Evolutionary conservation across 2,113 vertebrate genomes (phyloP).

Genomic region (Phycodurus eques): DNA sequence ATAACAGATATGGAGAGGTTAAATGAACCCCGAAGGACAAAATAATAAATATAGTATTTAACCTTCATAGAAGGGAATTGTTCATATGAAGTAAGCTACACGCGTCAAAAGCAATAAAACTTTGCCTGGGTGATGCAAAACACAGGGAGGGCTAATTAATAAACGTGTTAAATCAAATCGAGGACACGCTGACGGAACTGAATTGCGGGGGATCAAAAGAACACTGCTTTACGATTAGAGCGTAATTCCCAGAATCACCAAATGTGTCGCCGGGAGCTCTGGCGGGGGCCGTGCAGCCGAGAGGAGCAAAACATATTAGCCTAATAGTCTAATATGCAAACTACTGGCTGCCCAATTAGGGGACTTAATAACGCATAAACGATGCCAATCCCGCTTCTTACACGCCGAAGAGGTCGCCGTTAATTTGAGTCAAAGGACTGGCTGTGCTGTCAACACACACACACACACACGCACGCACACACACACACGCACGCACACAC

Average conservation of each 20-base stretch:
- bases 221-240: slow-evolving; percentile 91
- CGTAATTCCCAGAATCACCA: slow-evolving; percentile 95
- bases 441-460: slow-evolving; percentile 82
- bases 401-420: slow-evolving; percentile 80
- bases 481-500: neutral
- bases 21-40: slow-evolving; percentile 33
- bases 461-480: slow-evolving; percentile 17
- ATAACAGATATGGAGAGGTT: slow-evolving; percentile 28
- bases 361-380: slow-evolving; percentile 97
- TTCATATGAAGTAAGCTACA: neutral
- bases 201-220: slow-evolving; percentile 89
- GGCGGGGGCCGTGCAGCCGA: slow-evolving; percentile 82
- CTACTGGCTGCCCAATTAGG: slow-evolving; percentile 97
- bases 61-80: slow-evolving; percentile 24
- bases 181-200: slow-evolving; percentile 24
- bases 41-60: slow-evolving; percentile 21
- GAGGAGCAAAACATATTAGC: slow-evolving; percentile 96
- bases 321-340: slow-evolving; percentile 99
- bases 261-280: slow-evolving; percentile 85
- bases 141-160: slow-evolving; percentile 31
- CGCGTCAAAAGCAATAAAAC: slow-evolving; percentile 1
- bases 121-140: neutral
- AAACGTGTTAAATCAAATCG: slow-evolving; percentile 39
- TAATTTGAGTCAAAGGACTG: slow-evolving; percentile 84
- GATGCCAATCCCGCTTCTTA: slow-evolving; percentile 93